Base-by-base conservation (phyloP, 1,140 invertebrate species). In the Meloidogyne floridensis region DNA sequence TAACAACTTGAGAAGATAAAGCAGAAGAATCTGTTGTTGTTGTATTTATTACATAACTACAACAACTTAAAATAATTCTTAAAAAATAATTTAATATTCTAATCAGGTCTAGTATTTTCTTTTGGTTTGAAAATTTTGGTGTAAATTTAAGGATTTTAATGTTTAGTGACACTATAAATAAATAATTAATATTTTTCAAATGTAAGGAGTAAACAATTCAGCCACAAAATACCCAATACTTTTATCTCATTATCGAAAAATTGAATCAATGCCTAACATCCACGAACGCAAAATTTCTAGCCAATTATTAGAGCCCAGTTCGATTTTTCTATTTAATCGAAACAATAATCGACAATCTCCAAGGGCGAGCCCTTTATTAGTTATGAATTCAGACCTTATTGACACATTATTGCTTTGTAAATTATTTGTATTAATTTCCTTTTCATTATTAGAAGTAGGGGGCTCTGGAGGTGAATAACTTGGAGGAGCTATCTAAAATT, bases 381-480 rank as follows among this genome's bases (percentile, higher is more conserved):
- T 32, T 32, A 32, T 32, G 32, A 32, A 32, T 32, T 32, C 70
- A 47, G 8, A 51, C 72, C 72, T 54, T 43, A 8, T 72, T 71
- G 59, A 47, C 47, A 72, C 43, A 53, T 79, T 71, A 69, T 20
- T 72, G 15, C 3, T 15, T 59, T 51, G 13, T 32, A 79, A 8
- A 13, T 72, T 72, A n/a, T 18, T 70, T 42, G 20, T n/a, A 51
- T 54, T 74, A 51, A 47, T 18, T 74, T 42, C 65, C 13, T 47
- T 2, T 59, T 18, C 65, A 10, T 70, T 9, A 20, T 79, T 6
- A 65, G 59, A 65, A 7, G 32, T n/a, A 47, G 77, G 77, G 20
- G 77, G 77, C n/a, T 65, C 75, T 47, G 75, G 75, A 43, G 75
- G 75, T 43, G 75, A 76, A 76, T 76, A 76, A n/a, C 32, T 18